Conservation (phyloP, 2,888 invertebrate species). For the Eupeodes luniger region DNA sequence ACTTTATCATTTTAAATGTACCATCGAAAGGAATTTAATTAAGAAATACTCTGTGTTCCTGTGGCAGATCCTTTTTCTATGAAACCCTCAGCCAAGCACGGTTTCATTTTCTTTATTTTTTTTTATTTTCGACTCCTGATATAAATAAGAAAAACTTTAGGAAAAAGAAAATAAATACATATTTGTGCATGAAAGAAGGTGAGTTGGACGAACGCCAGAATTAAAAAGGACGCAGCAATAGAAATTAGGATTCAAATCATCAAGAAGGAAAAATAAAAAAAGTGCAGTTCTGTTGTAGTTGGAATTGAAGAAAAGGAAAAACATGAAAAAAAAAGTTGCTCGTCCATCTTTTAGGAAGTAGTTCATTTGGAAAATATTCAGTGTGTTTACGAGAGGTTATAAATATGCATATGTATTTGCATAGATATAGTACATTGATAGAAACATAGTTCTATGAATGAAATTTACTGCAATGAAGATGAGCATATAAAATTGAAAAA, state of each 20-base stretch:
- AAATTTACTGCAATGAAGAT: conserved; percentile 12
- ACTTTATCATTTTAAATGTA: conserved; percentile 54
- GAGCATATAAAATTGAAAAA: background rate
- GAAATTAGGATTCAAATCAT: conserved; percentile 63
- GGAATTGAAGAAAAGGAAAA: background rate
- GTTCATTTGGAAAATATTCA: conserved; percentile 27
- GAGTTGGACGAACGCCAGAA: conserved; percentile 30
- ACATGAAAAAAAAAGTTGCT: background rate
- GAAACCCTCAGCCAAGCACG: background rate
- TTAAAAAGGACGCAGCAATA: conserved; percentile 45
- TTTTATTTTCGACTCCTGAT: no score
- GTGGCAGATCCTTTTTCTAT: conserved; percentile 45
- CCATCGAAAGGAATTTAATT: conserved; percentile 73
- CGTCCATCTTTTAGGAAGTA: background rate
- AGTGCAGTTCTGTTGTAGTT: conserved; percentile 37
- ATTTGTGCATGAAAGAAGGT: conserved; percentile 21
- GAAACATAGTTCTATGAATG: conserved; percentile 9
- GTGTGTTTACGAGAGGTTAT: background rate
- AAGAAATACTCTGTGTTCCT: conserved; percentile 63
- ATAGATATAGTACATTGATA: background rate
- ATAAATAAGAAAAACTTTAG: conserved; percentile 1
- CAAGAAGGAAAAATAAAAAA: background rate
- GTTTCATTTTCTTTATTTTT: background rate
- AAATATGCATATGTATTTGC: background rate
- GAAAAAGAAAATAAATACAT: conserved; percentile 18